Base-by-base conservation (phyloP, 2,888 invertebrate genomes). In the Hirtodrosophila confusa region DNA sequence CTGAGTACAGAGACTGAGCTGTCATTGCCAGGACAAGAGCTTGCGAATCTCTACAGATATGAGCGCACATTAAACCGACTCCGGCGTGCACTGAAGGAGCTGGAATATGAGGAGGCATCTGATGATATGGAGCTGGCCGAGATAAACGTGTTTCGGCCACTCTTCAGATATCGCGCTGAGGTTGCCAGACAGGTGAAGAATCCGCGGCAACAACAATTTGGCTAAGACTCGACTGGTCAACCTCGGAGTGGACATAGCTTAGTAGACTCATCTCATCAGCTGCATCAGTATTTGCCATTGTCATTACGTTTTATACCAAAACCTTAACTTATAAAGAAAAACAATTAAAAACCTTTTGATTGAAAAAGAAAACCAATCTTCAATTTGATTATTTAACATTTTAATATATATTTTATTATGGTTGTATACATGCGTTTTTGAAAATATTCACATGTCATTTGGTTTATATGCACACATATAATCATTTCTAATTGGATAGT, bases 101-200 rank as follows among this genome's bases (percentile, higher is more conserved):
- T 80, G 36, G 77, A 60, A 1, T 84, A 84, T 53, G 78, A 80
- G 11, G 87, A 86, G 12, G 70, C 72, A 31, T 72, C 73, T 7
- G 88, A 88, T 58, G 89, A 91, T 56, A 69, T 91, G 88, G 90
- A 91, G 50, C 48, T 91, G 27, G 90, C 91, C 0, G 91, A 91
- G 68, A 83, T 91, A 0, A 90, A 91, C 69, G 78, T 91, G 0
- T 91, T 91, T 68, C 84, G 91, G 3, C 91, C 91, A 10, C 71
- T 91, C 0, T 91, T 91, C 60, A 89, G 90, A 3, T 91, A 91
- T 74, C 88, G 91, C 4, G 84, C 87, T 3, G 85, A 89, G 24
- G 75, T 87, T 61, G 77, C 89, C 12, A 86, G 87, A 48, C 78
- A 80, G 44, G 79, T 78, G 7, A 72, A 76, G 39, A 80, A 63